Evolutionary conservation across 2,113 vertebrate genomes (phyloP), one percentile per base, ranked within the genome.

Genomic region (Odobenus rosmarus): DNA sequence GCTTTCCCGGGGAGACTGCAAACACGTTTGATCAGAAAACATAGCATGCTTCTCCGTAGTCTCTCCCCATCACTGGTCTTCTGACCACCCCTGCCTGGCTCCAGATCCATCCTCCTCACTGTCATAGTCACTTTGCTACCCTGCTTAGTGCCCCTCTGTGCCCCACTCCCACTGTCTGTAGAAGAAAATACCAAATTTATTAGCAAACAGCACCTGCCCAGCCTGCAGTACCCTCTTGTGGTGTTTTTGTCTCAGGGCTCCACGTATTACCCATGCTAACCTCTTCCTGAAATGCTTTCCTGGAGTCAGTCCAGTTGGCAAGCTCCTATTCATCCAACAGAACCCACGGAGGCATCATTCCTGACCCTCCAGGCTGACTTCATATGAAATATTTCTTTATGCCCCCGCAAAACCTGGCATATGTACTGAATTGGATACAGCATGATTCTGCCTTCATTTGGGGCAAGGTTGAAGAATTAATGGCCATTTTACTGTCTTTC

Each of bases 301-400:
- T 64, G 31, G 51, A 53, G 9, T 59, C 12, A 13, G 8, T 46
- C 28, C 49, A 33, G 42, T 85, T 46, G 24, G 31, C 19, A 87
- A 83, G 49, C 71, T 88, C 69, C 46, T 80, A 7, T 83, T 33
- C 55, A 49, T 74, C 53, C 13, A 13, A 18, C 19, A 39, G 93
- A n/a, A 59, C 59, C 89, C 80, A 31, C 4, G 3, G 79, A 90
- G 39, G 36, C 33, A 10, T 36, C 5, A 4, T 67, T 42, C 13
- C 3, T 46, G 4, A 55, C 15, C 51, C 31, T 49, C 23, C 13
- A 4, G 4, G 1, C 7, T 9, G 1, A 23, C 7, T n/a, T 88
- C 67, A 51, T 28, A 51, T n/a, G 24, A 74, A 21, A 3, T 24
- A 39, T 92, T 77, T 95, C 31, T 81, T 59, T 46, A 49, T 28